Percentiles rank a stretch among this genome's conserved stretches.
These are phyloP conservation scores for Thamnaconus septentrionalis DNA, from an alignment of 2,113 vertebrate genomes.

Conservation along the genomic window DNA sequence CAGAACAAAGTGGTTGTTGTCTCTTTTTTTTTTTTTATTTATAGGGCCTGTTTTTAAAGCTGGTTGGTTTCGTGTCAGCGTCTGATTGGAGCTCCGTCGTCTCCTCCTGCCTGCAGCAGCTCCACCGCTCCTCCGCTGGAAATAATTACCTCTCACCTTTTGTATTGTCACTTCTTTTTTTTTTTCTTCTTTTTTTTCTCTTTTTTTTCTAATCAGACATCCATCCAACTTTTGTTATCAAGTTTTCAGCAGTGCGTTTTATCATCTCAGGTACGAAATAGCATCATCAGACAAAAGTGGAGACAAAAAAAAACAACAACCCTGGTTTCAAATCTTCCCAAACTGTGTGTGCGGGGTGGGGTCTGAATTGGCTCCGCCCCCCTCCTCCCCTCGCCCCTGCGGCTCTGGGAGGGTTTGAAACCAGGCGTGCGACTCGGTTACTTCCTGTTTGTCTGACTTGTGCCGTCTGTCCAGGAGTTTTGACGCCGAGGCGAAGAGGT, in stretches of 20 bases:
- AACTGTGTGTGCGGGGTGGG: neutral
- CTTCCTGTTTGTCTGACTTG: too few relatives aligned
- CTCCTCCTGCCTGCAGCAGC: neutral
- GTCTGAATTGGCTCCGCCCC: too few relatives aligned
- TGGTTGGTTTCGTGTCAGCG: neutral
- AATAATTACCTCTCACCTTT: slow-evolving; percentile 67
- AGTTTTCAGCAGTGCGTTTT: slow-evolving; percentile 66
- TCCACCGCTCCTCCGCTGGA: slow-evolving; percentile 23
- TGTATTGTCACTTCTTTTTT: slow-evolving; percentile 28
- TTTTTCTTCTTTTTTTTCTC: neutral
- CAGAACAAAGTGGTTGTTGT: too few relatives aligned
- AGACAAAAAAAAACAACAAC: slow-evolving; percentile 9
- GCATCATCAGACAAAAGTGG: slow-evolving; percentile 57
- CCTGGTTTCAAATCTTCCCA: slow-evolving; percentile 35
- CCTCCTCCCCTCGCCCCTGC: neutral
- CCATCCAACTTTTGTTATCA: slow-evolving; percentile 77
- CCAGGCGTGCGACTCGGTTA: too few relatives aligned
- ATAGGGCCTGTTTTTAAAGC: neutral
- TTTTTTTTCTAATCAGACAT: slow-evolving; percentile 64
- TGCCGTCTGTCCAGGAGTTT: too few relatives aligned
- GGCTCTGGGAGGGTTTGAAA: neutral
- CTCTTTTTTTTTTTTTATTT: too few relatives aligned
- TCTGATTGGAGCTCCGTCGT: slow-evolving; percentile 5
- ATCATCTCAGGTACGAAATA: slow-evolving; percentile 79
- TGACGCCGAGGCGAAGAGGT: too few relatives aligned